Base-by-base conservation (phyloP, 2,888 invertebrate genomes). In the Encarsia formosa region DNA sequence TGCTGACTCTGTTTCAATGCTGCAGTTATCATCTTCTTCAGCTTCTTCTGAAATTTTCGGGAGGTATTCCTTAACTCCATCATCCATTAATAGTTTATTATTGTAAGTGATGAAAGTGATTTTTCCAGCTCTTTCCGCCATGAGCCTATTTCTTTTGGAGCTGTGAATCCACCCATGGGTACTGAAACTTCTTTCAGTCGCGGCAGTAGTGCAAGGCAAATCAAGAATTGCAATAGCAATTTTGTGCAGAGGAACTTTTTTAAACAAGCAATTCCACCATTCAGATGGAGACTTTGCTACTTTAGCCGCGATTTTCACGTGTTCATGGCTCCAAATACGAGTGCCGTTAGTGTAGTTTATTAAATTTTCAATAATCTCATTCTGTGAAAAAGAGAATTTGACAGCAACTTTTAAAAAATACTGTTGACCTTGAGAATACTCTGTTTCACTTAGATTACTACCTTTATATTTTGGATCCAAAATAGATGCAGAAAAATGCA, bases 161-260 rank as follows among this genome's bases (percentile, higher is more conserved):
- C 26, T 40, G 34, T 57, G 54, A 9, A 59, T 50, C 52, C 56
- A 56, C 13, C 59, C 54, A 38, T 54, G 50, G 1, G 52, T 53
- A 32, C 54, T 54, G 29, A 59, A 59, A 9, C 51, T 49, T 13
- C 54, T 40, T 42, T 59, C 53, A 16, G 56, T 57, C 23, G 59
- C 59, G 26, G 55, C 49, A 37, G 52, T 53, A 9, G 49, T 38
- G 20, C 38, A 23, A 23, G 56, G 52, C 5, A 54, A 38, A 37
- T 29, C 54, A 16, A 54, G 50, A 48, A 57, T 42, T 16, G 20
- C 39, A 31, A 19, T 8, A n/a, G 50, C 50, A 18, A 59, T 44
- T 31, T 16, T 44, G 24, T 52, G 16, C 13, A 59, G 35, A n/a
- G 4, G 2, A 9, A 44, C 54, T 11, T 3, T 37, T 37, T 46